These are phyloP conservation scores for Chrysogorgia sp. DNA, from an alignment of 92 coral and sea anemone species.

Conservation along the genomic window DNA sequence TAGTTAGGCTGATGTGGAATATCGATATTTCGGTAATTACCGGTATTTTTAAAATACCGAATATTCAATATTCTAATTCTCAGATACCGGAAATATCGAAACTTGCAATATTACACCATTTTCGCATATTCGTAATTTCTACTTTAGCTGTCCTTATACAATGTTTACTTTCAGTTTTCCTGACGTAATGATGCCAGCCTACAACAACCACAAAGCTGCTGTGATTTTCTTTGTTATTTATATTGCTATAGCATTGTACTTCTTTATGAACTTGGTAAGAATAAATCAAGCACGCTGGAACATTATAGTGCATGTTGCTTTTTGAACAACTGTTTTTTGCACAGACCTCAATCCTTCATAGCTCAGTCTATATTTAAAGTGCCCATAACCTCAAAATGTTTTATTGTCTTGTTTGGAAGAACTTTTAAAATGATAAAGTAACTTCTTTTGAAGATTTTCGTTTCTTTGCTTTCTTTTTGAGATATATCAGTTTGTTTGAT, in stretches of 20 bases:
- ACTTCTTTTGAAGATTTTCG: too few species aligned
- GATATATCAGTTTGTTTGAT: too few species aligned
- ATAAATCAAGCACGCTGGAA: neutral
- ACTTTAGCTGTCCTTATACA: neutral
- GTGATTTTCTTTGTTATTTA: constrained; percentile 78
- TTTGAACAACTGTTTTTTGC: too few species aligned
- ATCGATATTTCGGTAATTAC: neutral
- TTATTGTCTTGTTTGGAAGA: too few species aligned
- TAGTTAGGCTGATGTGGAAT: neutral
- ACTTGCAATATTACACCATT: too few species aligned
- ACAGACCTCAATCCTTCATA: too few species aligned
- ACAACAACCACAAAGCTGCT: constrained; percentile 71
- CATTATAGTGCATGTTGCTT: neutral
- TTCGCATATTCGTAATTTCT: too few species aligned
- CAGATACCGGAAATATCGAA: neutral
- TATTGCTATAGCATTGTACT: constrained; percentile 83
- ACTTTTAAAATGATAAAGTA: too few species aligned
- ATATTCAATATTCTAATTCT: too few species aligned
- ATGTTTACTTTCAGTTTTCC: constrained; percentile 70
- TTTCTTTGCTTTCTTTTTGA: too few species aligned
- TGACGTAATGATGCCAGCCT: constrained; percentile 99
- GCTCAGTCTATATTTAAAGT: too few species aligned
- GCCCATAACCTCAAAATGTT: too few species aligned
- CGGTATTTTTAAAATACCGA: neutral
- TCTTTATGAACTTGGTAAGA: constrained; percentile 96